Evolutionary conservation across 2,113 vertebrate genomes (phyloP), one percentile per base, ranked within the genome.

Genomic region (Salvelinus namaycush): DNA sequence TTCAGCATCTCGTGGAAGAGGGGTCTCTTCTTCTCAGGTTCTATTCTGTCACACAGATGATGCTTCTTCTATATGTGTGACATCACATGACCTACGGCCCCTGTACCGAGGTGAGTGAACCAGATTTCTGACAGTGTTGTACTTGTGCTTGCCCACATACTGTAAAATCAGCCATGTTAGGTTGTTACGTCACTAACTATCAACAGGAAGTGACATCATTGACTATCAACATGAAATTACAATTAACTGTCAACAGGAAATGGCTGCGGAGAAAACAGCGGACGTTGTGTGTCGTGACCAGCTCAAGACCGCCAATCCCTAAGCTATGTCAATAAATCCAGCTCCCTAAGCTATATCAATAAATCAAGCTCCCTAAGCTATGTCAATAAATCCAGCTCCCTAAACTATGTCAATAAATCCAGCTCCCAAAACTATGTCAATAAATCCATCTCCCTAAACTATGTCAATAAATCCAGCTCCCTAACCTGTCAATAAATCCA

Each of bases 231-330:
- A 13, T 2, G 49, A 14, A 14, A 51, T 51, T 12, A 51, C 49
- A 51, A 0, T 1, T 51, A 13, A 51, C 49, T 16, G 9, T 51
- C 74, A 75, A 31, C 68, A 81, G 76, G 81, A 39, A 60, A 60
- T 5, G 48, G 31, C 59, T 27, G 22, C 48, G 24, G 59, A 71
- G 68, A 81, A 54, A 79, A 78, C 57, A 31, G 83, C 70, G 65
- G 67, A 77, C 26, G 44, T 73, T 60, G 34, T 29, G 11, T 59
- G 34, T 78, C 75, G 51, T 76, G 65, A 39, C n/a, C 49, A 73
- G 78, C 68, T 54, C 78, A 89, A 86, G 85, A 83, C 85, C 75
- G 75, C 78, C 82, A 89, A 89, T 90, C 13, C 11, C 9, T 12
- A 11, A 13, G 12, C 48, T 51, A 51, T 1, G 48, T 51, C 29